These are phyloP conservation scores for Plebejus argus DNA, from an alignment of 2,888 invertebrate genomes.

Conservation along the genomic window DNA sequence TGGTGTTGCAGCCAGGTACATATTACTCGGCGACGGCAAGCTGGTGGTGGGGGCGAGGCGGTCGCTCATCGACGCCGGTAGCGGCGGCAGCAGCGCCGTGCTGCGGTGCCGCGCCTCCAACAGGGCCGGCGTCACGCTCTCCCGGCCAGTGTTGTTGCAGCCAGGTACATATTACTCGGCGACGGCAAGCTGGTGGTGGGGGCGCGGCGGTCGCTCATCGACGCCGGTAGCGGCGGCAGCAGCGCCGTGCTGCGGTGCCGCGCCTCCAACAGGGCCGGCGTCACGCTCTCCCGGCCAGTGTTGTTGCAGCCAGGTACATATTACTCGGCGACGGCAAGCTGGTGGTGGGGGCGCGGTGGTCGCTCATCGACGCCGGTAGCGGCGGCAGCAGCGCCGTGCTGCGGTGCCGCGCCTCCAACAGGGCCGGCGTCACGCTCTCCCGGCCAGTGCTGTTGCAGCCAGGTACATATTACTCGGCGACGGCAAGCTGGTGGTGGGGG, in stretches of 20 bases:
- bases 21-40: constrained; percentile 58
- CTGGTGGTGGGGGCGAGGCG: constrained; percentile 69
- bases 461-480: constrained; percentile 61
- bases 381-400: constrained; percentile 63
- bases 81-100: constrained; percentile 61
- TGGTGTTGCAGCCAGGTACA: constrained; percentile 70
- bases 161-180: constrained; percentile 60
- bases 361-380: constrained; percentile 66
- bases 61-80: constrained; percentile 67
- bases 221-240: constrained; percentile 64
- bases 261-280: constrained; percentile 68
- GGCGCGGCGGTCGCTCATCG: constrained; percentile 66
- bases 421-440: constrained; percentile 66
- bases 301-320: constrained; percentile 68
- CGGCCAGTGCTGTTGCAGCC: constrained; percentile 70
- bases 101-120: constrained; percentile 70
- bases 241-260: constrained; percentile 65
- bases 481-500: constrained; percentile 68
- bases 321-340: constrained; percentile 61
- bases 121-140: constrained; percentile 65
- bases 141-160: constrained; percentile 68
- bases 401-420: constrained; percentile 68
- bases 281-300: constrained; percentile 67
- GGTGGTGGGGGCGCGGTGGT: constrained; percentile 68
- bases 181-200: constrained; percentile 71